These are phyloP conservation scores for Etheostoma cragini DNA, from an alignment of 2,113 vertebrate species.

Conservation along the genomic window DNA sequence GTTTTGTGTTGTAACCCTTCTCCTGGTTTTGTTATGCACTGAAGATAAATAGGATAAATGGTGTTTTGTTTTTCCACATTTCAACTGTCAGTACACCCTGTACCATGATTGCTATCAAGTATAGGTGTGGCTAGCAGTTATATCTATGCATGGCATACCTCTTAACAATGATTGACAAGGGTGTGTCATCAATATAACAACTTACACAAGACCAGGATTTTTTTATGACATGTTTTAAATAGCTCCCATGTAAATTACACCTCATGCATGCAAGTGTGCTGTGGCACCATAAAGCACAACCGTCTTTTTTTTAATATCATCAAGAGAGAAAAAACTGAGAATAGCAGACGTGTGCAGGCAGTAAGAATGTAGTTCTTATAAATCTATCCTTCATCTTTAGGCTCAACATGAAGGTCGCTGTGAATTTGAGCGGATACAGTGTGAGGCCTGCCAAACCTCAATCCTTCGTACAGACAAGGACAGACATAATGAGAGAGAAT, in stretches of 20 bases:
- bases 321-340: background rate
- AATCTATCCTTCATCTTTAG: constrained; percentile 38
- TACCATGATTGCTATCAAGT: background rate
- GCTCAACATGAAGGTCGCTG: constrained; percentile 83
- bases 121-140: background rate
- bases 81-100: background rate
- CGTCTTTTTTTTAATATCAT: background rate
- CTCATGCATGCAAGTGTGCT: background rate
- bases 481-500: constrained; percentile 83
- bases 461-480: constrained; percentile 81
- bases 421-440: constrained; percentile 76
- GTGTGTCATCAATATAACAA: background rate
- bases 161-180: background rate
- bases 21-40: background rate
- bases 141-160: background rate
- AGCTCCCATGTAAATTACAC: background rate
- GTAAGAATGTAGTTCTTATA: background rate
- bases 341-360: background rate
- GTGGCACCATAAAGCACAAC: background rate
- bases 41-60: background rate
- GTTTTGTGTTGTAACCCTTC: background rate
- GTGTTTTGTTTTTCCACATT: constrained; percentile 10
- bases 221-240: background rate
- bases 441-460: constrained; percentile 76
- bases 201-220: background rate